Evolutionary conservation across 2,113 vertebrate species (phyloP), one percentile per base, ranked within the genome.

Genomic region (Carettochelys insculpta): DNA sequence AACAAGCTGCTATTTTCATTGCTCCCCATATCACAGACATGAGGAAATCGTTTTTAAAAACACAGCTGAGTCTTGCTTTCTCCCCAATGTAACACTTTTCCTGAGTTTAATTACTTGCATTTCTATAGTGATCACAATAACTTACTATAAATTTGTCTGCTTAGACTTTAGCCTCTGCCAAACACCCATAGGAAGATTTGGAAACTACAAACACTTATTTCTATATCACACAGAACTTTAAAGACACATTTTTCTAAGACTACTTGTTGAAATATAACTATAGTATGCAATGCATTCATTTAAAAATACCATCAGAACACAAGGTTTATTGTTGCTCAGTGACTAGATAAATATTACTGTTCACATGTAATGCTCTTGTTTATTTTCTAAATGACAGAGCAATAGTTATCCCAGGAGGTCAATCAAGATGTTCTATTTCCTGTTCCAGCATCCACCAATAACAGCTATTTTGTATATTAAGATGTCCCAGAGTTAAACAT

Each of bases 361-460:
- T 56, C n/a, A n/a, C 80, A 71, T 43, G 34, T 5, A 65, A 76
- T 25, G 68, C 2, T 22, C 11, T 11, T 41, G 24, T 43, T 27
- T 68, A 50, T 71, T 71, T 8, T 45, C 31, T 2, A 68, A 51
- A 10, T 43, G 13, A 14, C 13, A 43, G 71, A 43, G 24, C 71
- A 1, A 9, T 5, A 47, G 27, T 11, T 11, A 1, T 29, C 0
- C 24, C 0, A 12, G 12, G 2, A 50, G n/a, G 19, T 41, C 85
- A 48, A 9, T 2, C 73, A 80, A 22, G n/a, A 65, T 58, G 50
- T 61, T 61, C 90, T 80, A 38, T 68, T 68, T 68, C n/a, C 73
- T 25, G 41, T 73, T 43, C 38, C 25, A 73, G 41, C 24, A 73
- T 14, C 38, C 9, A 41, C 10, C 10, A 10, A 14, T 25, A 3